Base-by-base conservation (phyloP, 2,888 invertebrate species). In the Noctua janthe region DNA sequence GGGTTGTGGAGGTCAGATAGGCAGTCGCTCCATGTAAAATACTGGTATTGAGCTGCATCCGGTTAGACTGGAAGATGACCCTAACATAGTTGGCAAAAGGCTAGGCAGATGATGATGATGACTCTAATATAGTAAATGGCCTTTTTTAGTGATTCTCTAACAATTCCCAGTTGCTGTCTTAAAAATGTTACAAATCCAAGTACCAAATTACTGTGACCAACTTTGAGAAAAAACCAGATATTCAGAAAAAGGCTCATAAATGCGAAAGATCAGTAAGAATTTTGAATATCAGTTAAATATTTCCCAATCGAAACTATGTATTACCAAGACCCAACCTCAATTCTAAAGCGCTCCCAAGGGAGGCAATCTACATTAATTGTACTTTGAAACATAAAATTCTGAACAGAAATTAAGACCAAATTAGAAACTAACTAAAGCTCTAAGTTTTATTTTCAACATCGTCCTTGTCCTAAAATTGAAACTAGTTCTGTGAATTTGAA, bases 401-500 rank as follows among this genome's bases (percentile, higher is more conserved):
- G 43, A 87, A 75, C 64, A 67, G 71, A 80, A 82, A 80, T 78
- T 74, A 85, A 80, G 54, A 78, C 69, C 54, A 79, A 83, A 81
- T 86, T 78, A 69, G 70, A 81, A 80, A 69, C 73, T 43, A 79
- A 81, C 56, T 81, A 76, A 43, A 83, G 69, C 62, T 73, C 71
- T 3, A 43, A 83, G 83, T 85, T 78, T 75, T 71, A 83, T 80
- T 70, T 83, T 75, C 66, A 64, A 83, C 74, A 76, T 71, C 64
- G 74, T 78, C 78, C 74, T 78, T 64, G 80, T 75, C 20, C 73
- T 76, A 76, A 85, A 85, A 82, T 86, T 88, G 83, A 62, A 80
- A 80, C 88, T 82, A 88, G 72, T 83, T 74, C 49, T 49, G 76
- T 80, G 47, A 82, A 89, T 84, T 90, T 79, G 59, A 77, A 88